Percentiles rank a stretch among this genome's conserved stretches.
These are phyloP conservation scores for Eulithis testata DNA, from an alignment of 2,888 invertebrate species.

Conservation along the genomic window DNA sequence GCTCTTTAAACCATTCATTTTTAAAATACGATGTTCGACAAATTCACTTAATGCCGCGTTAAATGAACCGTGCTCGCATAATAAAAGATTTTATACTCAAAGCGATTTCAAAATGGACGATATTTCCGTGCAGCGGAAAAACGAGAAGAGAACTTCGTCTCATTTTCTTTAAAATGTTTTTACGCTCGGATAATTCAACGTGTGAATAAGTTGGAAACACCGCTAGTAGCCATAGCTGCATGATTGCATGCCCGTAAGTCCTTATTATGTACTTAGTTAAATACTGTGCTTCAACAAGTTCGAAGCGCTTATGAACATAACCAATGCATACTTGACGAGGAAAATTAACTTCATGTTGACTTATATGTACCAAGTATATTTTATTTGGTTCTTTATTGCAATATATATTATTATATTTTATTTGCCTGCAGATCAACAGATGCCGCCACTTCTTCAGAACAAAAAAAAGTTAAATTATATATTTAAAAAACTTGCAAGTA, in stretches of 20 bases:
- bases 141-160: conserved; percentile 56
- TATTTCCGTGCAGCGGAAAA: conserved; percentile 71
- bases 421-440: too few species aligned
- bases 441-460: too few species aligned
- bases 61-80: conserved; percentile 82
- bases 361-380: neutral
- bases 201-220: conserved; percentile 56
- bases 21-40: conserved; percentile 81
- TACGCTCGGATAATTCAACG: conserved; percentile 57
- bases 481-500: too few species aligned
- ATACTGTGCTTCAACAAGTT: conserved; percentile 23
- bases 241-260: conserved; percentile 6
- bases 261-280: conserved; percentile 44
- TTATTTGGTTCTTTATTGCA: neutral
- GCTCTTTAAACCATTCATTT: conserved; percentile 76
- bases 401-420: too few species aligned
- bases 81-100: conserved; percentile 82
- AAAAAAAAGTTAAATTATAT: too few species aligned
- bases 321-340: conserved; percentile 18
- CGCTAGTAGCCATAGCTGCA: conserved; percentile 57
- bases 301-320: conserved; percentile 16
- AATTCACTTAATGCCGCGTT: conserved; percentile 83
- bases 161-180: conserved; percentile 61
- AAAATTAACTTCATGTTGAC: conserved; percentile 9
- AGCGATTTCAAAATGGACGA: conserved; percentile 77